Conservation (phyloP, 2,888 invertebrate species). For the Chrysotoxum bicinctum region DNA sequence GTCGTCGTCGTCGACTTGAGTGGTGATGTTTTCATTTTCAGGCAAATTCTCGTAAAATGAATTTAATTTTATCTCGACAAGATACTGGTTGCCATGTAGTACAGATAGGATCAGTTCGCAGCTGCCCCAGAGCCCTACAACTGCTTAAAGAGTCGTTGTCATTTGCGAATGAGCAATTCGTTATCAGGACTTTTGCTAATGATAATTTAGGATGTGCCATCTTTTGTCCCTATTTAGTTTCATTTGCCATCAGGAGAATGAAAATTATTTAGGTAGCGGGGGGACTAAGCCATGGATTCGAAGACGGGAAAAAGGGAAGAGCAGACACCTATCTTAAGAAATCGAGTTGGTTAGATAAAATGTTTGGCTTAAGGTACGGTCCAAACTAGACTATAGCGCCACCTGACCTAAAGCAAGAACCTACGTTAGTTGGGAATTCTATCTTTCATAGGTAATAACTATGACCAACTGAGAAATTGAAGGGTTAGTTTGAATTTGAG, state of each 20-base stretch:
- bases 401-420: too few relatives aligned
- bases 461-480: too few relatives aligned
- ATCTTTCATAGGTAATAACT: too few relatives aligned
- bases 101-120: slow-evolving; percentile 34
- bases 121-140: not conserved
- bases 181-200: slow-evolving; percentile 65
- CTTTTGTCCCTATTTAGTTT: slow-evolving; percentile 28
- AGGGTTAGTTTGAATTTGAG: too few relatives aligned
- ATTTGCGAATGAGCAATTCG: not conserved
- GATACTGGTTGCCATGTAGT: slow-evolving; percentile 28
- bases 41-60: slow-evolving; percentile 58
- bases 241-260: not conserved
- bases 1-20: slow-evolving; percentile 18
- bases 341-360: too few relatives aligned
- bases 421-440: too few relatives aligned
- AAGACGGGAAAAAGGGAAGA: too few relatives aligned
- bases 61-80: slow-evolving; percentile 48
- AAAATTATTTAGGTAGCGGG: too few relatives aligned
- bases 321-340: too few relatives aligned
- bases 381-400: too few relatives aligned
- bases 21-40: slow-evolving; percentile 75
- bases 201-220: slow-evolving; percentile 63
- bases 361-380: too few relatives aligned
- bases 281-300: too few relatives aligned
- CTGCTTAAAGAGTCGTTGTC: not conserved